Base-by-base conservation (phyloP, 1,140 invertebrate genomes). In the Lamellibrachia luymesi region DNA sequence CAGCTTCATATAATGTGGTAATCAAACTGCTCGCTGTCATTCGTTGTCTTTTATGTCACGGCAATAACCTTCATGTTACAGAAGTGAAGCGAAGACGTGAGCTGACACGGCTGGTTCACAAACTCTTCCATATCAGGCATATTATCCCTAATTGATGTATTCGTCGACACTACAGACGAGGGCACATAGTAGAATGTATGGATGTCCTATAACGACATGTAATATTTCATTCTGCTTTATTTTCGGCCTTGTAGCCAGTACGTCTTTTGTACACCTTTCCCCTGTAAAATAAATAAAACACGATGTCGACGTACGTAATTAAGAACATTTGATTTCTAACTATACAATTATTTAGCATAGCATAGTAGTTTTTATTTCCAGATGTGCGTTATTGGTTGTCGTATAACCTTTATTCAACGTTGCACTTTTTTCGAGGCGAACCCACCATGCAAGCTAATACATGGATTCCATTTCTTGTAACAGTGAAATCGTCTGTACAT, bases 251-350 rank as follows among this genome's bases (percentile, higher is more conserved):
- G 96, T 7, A 99, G 96, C 98, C 98, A 99, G 95, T 98, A 98
- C 0, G 98, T 98, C 5, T 97, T 97, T 93, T 98, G 97, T 80
- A 97, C 97, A 0, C 98, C 98, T 95, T 98, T 98, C 4, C 98
- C 98, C 95, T 98, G 91, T 50, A 10, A 91, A 49, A 51, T 2
- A 90, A 91, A 38, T 13, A 49, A 91, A 25, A n/a, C 27, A 17
- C 13, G 13, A 80, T 22, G 2, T 90, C 49, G 49, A 90, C 17
- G n/a, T 90, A 90, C 80, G 17, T 90, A n/a, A 22, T 17, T 90
- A 17, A 17, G 80, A 38, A 38, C n/a, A 90, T 90, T 90, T 91
- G 38, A 91, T 17, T 4, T 91, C 10, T 91, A 50, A 38, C 22
- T 25, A 91, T 51, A 91, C 90, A 27, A 50, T 91, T 0, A 38